Percentiles rank a stretch among this genome's conserved stretches.
Conservation (phyloP, 1,140 invertebrate genomes). For the Camponotus pennsylvanicus region DNA sequence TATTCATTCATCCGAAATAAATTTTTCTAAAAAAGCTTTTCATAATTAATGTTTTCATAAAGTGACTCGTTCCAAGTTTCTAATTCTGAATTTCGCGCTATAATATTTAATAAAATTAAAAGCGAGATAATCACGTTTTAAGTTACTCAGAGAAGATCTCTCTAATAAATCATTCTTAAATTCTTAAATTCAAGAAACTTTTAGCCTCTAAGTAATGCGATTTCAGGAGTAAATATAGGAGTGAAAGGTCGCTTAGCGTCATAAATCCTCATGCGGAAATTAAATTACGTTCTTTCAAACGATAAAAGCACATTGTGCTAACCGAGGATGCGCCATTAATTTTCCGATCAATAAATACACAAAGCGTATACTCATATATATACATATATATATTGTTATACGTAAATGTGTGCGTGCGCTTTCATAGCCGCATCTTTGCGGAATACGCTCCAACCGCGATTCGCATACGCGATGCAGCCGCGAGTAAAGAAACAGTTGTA, state of each 20-base stretch:
- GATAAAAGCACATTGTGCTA: slow-evolving; percentile 39
- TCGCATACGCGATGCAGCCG: slow-evolving; percentile 33
- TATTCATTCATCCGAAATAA: neutral
- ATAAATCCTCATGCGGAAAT: slow-evolving; percentile 41
- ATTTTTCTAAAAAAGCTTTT: neutral
- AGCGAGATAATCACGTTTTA: neutral
- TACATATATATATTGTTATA: neutral
- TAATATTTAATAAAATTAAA: neutral
- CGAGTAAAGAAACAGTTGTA: slow-evolving; percentile 54
- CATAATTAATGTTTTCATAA: no score
- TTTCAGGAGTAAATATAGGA: neutral
- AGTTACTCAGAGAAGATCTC: neutral
- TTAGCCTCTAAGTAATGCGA: no score
- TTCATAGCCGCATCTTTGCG: slow-evolving; percentile 31
- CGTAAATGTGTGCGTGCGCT: neutral
- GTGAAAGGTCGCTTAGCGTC: slow-evolving; percentile 12
- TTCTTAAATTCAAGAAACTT: slow-evolving; percentile 13
- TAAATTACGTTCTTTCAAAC: slow-evolving; percentile 40
- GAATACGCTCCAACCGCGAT: slow-evolving; percentile 3
- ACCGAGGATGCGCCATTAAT: slow-evolving; percentile 43
- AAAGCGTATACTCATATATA: neutral
- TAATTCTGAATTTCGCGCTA: no score
- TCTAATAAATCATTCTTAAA: neutral
- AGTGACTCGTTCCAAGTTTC: no score
- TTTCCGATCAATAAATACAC: slow-evolving; percentile 56